A percentile compares a stretch with the other conserved stretches of the same genome.
These are phyloP conservation scores for Orthosia cruda DNA, from an alignment of 2,888 invertebrate genomes.

Conservation along the genomic window DNA sequence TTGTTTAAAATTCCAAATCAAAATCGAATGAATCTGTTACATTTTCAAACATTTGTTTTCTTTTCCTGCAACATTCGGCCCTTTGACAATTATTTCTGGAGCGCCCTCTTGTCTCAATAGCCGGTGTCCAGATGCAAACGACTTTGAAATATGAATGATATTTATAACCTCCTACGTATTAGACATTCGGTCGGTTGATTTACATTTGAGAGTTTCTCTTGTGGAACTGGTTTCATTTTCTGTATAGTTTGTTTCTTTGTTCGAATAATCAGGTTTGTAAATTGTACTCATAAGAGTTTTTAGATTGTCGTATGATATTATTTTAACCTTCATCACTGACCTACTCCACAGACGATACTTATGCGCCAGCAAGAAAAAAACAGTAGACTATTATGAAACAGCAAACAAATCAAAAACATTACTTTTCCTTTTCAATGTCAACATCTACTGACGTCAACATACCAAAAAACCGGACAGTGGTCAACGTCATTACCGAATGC, in stretches of 20 bases:
- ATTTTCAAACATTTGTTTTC: slow-evolving; percentile 37
- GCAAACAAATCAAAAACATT: slow-evolving; percentile 17
- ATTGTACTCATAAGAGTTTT: not conserved
- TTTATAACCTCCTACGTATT: slow-evolving; percentile 85
- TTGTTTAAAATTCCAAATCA: not conserved
- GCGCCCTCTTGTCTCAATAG: slow-evolving; percentile 84
- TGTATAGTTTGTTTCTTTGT: not conserved
- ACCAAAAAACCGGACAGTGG: slow-evolving; percentile 45
- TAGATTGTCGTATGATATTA: not conserved
- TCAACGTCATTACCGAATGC: slow-evolving; percentile 60
- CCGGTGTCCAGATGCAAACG: slow-evolving; percentile 90
- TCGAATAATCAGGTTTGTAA: not conserved
- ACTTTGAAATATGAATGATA: slow-evolving; percentile 91
- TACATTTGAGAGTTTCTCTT: slow-evolving; percentile 68
- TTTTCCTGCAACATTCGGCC: slow-evolving; percentile 68
- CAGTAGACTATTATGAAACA: slow-evolving; percentile 17
- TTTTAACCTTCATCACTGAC: slow-evolving; percentile 6
- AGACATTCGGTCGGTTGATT: slow-evolving; percentile 71
- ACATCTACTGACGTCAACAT: slow-evolving; percentile 35
- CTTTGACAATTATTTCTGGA: slow-evolving; percentile 84
- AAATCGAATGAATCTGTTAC: not conserved
- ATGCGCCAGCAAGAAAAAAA: not conserved
- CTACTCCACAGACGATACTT: slow-evolving; percentile 1
- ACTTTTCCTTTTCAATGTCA: slow-evolving; percentile 48
- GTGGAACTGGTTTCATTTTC: slow-evolving; percentile 13